Evolutionary conservation across 2,888 invertebrate genomes (phyloP).

Genomic region (Cremastinae sp.): DNA sequence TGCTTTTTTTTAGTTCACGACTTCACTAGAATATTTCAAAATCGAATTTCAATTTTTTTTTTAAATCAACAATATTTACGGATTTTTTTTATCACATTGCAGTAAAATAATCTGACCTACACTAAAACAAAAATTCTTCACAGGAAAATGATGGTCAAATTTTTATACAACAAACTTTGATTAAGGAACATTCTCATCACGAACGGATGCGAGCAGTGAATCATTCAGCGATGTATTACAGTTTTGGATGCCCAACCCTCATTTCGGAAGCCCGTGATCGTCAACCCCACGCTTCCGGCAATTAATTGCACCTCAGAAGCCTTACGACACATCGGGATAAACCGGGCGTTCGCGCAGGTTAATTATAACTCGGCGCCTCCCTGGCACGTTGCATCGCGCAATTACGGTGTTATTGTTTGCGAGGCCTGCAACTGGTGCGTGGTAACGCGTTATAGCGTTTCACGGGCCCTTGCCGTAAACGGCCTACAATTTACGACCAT

Average conservation of each 20-base stretch:
- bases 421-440: conserved; percentile 34
- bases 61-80: too few relatives aligned
- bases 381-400: conserved; percentile 34
- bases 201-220: conserved; percentile 18
- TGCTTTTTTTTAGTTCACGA: too few relatives aligned
- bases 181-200: background rate
- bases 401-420: conserved; percentile 54
- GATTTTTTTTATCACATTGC: too few relatives aligned
- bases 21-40: too few relatives aligned
- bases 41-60: too few relatives aligned
- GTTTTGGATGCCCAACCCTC: conserved; percentile 3
- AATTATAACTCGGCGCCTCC: conserved; percentile 42
- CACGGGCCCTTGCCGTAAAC: background rate
- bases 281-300: conserved; percentile 24
- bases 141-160: conserved; percentile 37
- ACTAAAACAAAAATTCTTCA: conserved; percentile 14
- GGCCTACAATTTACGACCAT: background rate
- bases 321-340: conserved; percentile 46
- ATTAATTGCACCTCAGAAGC: conserved; percentile 43
- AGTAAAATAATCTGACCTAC: background rate
- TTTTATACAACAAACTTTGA: conserved; percentile 15
- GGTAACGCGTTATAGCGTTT: conserved; percentile 34
- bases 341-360: conserved; percentile 50
- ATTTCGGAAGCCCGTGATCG: conserved; percentile 26
- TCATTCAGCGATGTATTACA: conserved; percentile 10